Evolutionary conservation across 2,113 vertebrate genomes (phyloP), one percentile per base, ranked within the genome.

Genomic region (Ploceus nigricollis): DNA sequence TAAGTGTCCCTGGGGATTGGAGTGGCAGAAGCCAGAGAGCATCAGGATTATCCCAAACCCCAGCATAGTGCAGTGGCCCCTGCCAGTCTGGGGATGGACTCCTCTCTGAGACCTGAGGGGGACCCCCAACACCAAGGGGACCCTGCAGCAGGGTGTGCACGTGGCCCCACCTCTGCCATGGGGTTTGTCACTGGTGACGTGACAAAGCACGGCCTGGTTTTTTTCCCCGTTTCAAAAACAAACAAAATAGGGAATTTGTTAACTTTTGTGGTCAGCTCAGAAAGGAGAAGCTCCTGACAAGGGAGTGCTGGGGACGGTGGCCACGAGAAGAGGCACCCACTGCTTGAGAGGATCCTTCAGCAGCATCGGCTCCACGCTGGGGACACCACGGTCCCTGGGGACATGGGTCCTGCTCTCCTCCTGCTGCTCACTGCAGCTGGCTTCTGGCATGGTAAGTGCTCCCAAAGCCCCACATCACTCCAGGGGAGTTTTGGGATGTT

Each of bases 391-490:
- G 33, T 24, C 35, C 24, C 69, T 21, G 88, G 82, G 89, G 87
- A 93, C 93, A 97, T 98, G 98, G 93, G 83, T 78, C 87, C 82
- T n/a, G 83, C 82, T 72, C 56, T 97, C 39, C 81, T 98, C 37
- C 90, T 98, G 79, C 73, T 97, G 81, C 82, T 98, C 57, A 7
- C 94, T 1, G 8, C 80, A 77, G 83, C 92, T 42, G 61, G 58
- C 35, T 4, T 83, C 88, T 95, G 92, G 96, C 96, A 95, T 10
- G 98, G 98, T 98, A 96, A 91, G 98, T 97, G 18, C 35, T 30
- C 37, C 16, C 39, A 53, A 47, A 86, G 45, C 13, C 21, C 40
- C 6, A 1, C 6, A 6, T n/a, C n/a, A 7, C 12, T 22, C 35
- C 4, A 3, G 23, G 21, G n/a, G 1, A 17, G 25, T 31, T 82